phyloP scores from a whole-genome alignment of 2,113 vertebrate genomes.

The Saimiri boliviensis region DNA sequence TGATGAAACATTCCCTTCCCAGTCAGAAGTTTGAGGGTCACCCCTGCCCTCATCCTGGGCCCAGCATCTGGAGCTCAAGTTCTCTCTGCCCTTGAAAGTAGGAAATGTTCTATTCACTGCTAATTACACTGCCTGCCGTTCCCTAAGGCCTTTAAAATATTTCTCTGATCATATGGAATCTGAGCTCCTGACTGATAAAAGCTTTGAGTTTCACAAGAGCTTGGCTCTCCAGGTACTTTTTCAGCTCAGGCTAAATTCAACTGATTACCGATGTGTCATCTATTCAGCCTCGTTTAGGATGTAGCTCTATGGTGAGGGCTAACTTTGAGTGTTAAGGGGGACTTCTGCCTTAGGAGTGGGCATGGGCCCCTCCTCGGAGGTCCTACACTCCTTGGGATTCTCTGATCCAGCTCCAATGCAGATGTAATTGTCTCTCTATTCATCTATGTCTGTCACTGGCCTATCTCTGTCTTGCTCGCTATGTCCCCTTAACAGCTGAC shows the following conservation, averaged over 20 bases:
- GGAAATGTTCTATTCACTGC: not conserved
- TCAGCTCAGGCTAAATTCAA: not conserved
- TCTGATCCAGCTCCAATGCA: not conserved
- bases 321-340: not conserved
- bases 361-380: not conserved
- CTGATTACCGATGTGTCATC: not conserved
- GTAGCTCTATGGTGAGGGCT: not conserved
- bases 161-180: conserved; percentile 34
- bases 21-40: not conserved
- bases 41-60: not conserved
- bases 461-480: not conserved
- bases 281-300: not conserved
- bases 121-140: not conserved
- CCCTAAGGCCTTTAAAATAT: not conserved
- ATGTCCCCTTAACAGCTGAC: conserved; percentile 46
- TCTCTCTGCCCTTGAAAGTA: not conserved
- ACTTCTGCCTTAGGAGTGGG: not conserved
- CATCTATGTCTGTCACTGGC: not conserved
- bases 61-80: not conserved
- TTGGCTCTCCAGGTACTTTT: conserved; percentile 51
- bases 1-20: not conserved
- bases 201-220: conserved; percentile 31
- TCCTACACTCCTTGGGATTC: not conserved
- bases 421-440: not conserved
- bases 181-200: conserved; percentile 16